Evolutionary conservation across 2,888 invertebrate genomes (phyloP).

Genomic region (Caenorhabditis uteleia): DNA sequence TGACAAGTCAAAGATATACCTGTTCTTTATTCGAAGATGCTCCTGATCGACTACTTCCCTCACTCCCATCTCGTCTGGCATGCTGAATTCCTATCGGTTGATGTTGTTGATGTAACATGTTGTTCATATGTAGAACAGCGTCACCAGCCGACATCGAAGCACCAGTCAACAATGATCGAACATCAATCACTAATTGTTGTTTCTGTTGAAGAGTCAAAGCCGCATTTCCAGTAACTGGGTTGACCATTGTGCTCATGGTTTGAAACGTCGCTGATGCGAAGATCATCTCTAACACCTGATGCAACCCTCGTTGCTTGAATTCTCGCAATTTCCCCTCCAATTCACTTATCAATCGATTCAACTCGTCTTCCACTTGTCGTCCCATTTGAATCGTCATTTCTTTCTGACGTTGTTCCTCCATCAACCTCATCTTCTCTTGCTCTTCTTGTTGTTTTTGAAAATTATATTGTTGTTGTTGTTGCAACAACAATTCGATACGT

Average conservation of each 20-base stretch:
- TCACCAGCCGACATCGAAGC: neutral
- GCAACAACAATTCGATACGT: slow-evolving; percentile 13
- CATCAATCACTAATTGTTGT: slow-evolving; percentile 10
- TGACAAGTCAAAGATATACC: too few relatives aligned
- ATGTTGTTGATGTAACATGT: too few relatives aligned
- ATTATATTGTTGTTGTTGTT: slow-evolving; percentile 21
- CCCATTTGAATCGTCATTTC: slow-evolving; percentile 1
- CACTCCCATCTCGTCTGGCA: too few relatives aligned
- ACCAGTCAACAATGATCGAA: slow-evolving; percentile 7
- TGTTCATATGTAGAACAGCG: neutral
- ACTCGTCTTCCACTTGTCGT: slow-evolving; percentile 19
- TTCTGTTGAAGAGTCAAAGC: slow-evolving; percentile 14
- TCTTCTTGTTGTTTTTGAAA: slow-evolving; percentile 3
- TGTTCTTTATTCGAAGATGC: too few relatives aligned
- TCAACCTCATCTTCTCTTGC: slow-evolving; percentile 1
- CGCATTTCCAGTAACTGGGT: slow-evolving; percentile 4
- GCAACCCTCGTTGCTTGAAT: slow-evolving; percentile 7
- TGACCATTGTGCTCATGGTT: slow-evolving; percentile 13
- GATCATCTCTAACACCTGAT: slow-evolving; percentile 12
- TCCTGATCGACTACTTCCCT: too few relatives aligned
- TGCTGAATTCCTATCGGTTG: too few relatives aligned
- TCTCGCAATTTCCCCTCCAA: slow-evolving; percentile 9
- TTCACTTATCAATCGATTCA: slow-evolving; percentile 10
- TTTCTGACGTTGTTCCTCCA: slow-evolving; percentile 17
- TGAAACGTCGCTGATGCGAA: slow-evolving; percentile 16